A percentile compares a stretch with the other conserved stretches of the same genome.
These are phyloP conservation scores for Chrysodeixis includens DNA, from an alignment of 2,888 invertebrate species.

Conservation along the genomic window DNA sequence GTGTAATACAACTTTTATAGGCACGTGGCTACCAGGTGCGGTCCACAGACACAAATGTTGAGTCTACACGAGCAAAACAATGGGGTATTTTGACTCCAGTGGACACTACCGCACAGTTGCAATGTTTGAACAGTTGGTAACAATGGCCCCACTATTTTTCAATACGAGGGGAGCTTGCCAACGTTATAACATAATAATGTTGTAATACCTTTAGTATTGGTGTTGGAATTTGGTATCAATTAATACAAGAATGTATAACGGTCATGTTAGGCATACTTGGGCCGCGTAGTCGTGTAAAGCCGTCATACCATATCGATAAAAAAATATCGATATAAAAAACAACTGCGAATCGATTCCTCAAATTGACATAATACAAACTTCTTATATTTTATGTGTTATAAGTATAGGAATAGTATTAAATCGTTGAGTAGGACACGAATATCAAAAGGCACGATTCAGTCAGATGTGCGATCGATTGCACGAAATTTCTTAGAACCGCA, in stretches of 20 bases:
- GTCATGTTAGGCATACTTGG: background rate
- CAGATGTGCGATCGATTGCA: constrained; percentile 65
- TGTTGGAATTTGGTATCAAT: constrained; percentile 40
- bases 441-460: constrained; percentile 29
- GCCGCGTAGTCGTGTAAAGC: background rate
- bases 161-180: constrained; percentile 54
- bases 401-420: background rate
- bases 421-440: constrained; percentile 17
- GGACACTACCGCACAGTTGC: constrained; percentile 64
- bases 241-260: background rate
- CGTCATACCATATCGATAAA: too few relatives aligned
- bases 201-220: constrained; percentile 37
- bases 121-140: constrained; percentile 80
- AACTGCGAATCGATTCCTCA: background rate
- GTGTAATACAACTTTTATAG: constrained; percentile 35
- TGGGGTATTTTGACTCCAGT: constrained; percentile 81
- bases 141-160: constrained; percentile 71
- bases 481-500: constrained; percentile 73
- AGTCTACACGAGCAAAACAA: constrained; percentile 77
- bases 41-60: constrained; percentile 69
- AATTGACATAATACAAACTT: background rate
- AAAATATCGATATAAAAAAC: background rate
- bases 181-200: constrained; percentile 50
- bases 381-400: too few relatives aligned
- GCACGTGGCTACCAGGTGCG: constrained; percentile 79